Evolutionary conservation across 2,113 vertebrate genomes (phyloP), one percentile per base, ranked within the genome.

Genomic region (Eublepharis macularius): DNA sequence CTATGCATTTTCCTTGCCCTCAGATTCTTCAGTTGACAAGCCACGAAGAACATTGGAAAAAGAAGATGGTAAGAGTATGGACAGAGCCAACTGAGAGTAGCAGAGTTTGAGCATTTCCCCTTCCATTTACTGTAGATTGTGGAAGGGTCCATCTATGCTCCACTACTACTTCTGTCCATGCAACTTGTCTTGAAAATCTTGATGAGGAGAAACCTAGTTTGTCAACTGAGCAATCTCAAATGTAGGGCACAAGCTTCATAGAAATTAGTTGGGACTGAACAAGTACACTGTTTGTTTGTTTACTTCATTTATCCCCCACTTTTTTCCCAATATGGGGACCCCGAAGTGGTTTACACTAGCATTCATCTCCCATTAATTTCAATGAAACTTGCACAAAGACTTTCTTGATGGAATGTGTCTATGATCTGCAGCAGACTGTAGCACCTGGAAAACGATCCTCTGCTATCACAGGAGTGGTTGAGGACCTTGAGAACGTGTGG

Each of bases 31-130:
- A 47, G 68, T 84, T 77, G 39, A 29, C 3, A n/a, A 6, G n/a
- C 69, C n/a, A 51, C 66, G 45, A 60, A 51, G 17, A 82, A 83
- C 32, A 81, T 26, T 85, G 74, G 34, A n/a, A 91, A 80, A 24
- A 89, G 14, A 45, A 45, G 75, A 69, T 80, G 47, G 74, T 51
- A 82, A 85, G 47, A 77, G 32, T n/a, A 49, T 6, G 41, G 80
- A 76, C 60, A 32, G 7, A 86, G 39, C 10, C 1, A 86, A 34
- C 2, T 63, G 26, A 77, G 74, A 72, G 57, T 7, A 39, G 72
- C 72, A n/a, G 19, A 89, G 66, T 75, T 24, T 51, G 0, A 89
- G 32, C 17, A 63, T 24, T 87, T 88, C 3, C 32, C 83, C 76
- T 70, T 60, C 76, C 17, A 26, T n/a, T n/a, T n/a, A n/a, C 29